A percentile compares a stretch with the other conserved stretches of the same genome.
These are phyloP conservation scores for Theocolax elegans DNA, from an alignment of 1,140 invertebrate genomes.

Conservation along the genomic window DNA sequence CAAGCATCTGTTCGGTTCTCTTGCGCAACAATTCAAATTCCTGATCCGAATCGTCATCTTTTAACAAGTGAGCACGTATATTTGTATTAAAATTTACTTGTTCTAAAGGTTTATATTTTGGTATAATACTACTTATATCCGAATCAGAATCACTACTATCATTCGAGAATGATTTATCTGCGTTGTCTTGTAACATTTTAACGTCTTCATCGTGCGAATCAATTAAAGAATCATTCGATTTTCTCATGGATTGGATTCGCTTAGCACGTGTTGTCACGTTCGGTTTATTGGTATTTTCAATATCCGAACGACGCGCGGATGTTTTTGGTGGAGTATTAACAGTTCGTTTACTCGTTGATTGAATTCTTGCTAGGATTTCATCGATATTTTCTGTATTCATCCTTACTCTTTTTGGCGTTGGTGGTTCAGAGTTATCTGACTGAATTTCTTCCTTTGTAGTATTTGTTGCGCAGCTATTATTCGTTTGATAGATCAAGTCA, in stretches of 20 bases:
- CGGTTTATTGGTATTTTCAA: background rate
- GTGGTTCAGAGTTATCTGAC: too few relatives aligned
- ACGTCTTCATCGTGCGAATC: background rate
- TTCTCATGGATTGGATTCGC: background rate
- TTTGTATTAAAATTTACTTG: background rate
- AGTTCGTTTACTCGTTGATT: background rate
- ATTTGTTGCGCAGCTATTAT: too few relatives aligned
- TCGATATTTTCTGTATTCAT: too few relatives aligned
- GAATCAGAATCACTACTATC: background rate
- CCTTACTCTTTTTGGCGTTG: too few relatives aligned
- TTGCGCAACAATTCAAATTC: background rate
- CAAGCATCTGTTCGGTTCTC: background rate
- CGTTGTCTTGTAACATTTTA: too few relatives aligned
- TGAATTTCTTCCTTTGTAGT: too few relatives aligned
- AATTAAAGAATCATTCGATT: too few relatives aligned
- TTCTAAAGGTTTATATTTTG: constrained; percentile 14
- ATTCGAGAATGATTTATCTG: too few relatives aligned
- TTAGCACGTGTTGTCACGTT: background rate
- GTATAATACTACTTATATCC: background rate
- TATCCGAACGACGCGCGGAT: background rate
- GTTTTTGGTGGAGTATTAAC: background rate
- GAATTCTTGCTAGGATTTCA: background rate
- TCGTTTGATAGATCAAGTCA: constrained; percentile 29
- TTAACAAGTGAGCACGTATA: background rate
- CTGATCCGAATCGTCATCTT: constrained; percentile 7